Evolutionary conservation across 2,113 vertebrate genomes (phyloP), one percentile per base, ranked within the genome.

Genomic region (Solea solea): DNA sequence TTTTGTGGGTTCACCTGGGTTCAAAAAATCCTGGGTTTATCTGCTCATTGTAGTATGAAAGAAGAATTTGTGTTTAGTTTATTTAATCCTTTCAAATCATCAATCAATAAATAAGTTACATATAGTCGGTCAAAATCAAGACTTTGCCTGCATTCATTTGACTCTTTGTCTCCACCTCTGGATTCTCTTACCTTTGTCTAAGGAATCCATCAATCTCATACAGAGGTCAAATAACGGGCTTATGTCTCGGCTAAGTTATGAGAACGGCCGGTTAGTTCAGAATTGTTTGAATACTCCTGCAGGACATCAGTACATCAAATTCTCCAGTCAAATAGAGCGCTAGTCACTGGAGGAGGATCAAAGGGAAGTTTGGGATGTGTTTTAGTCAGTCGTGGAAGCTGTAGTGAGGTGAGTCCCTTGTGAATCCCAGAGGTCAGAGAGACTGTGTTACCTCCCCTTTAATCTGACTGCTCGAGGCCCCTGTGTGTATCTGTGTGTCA

Each of bases 321-420:
- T 75, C 49, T 77, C 65, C 21, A 15, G 28, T 63, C 34, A 57
- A 76, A 80, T 74, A 65, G 70, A 87, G 58, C 65, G 64, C 81
- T 34, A 50, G 65, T 54, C 74, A 63, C 71, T 75, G 76, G 76
- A 86, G 51, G 49, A 72, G 77, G 85, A 88, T 91, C 86, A 88
- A 90, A 90, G 86, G 40, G 51, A 80, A 72, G 10, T 25, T 66
- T 58, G 54, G 63, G 49, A 72, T 76, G 68, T 64, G 56, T 81
- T 75, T 84, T 75, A 81, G 76, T 78, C 76, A 45, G 74, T 84
- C 61, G 34, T 69, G 70, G 71, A 86, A 73, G 79, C 76, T 70
- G 65, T 44, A 74, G 79, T 59, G 59, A 72, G 74, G 72, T 8
- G 42, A 41, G 67, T 87, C 85, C 68, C 88, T 41, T 7, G 80